Evolutionary conservation across 2,113 vertebrate species (phyloP), one percentile per base, ranked within the genome.

Genomic region (Tragelaphus imberbis): DNA sequence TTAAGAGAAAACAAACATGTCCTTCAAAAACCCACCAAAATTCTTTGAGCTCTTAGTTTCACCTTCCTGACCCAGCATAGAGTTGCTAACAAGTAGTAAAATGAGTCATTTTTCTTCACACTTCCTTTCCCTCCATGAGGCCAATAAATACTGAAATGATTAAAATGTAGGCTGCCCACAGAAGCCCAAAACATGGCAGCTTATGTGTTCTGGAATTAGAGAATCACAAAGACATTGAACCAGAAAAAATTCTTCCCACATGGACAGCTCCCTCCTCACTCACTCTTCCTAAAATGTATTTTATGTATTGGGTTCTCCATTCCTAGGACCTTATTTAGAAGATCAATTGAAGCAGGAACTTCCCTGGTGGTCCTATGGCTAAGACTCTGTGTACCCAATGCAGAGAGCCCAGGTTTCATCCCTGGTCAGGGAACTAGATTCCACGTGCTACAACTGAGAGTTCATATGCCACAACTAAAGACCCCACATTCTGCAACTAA

Each of bases 1-100:
- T 56, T 89, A 84, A 5, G 2, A 27, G 79, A 93, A 44, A 17
- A 80, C 13, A 53, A 88, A 15, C 30, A 77, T 53, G 40, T 36
- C 23, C 93, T 65, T 16, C 92, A 75, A 84, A 92, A 93, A 75
- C 28, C 25, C 86, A 92, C 17, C 33, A 49, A 84, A 59, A 77
- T 79, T 84, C 75, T 94, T 88, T 77, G 21, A 80, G 49, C n/a
- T 87, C 14, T 53, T 36, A 91, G 40, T 81, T 82, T 97, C 82
- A 56, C 49, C 51, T 55, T 79, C 15, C 7, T 23, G 23, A 28
- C 15, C 30, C 12, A 19, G 79, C 59, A 86, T n/a, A 40, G 2
- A 23, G 47, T 4, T 77, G 49, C 55, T 91, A 88, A 44, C 12
- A 75, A 88, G 47, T 21, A 92, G 58, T 30, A 81, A 55, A 71